Conservation (phyloP, 2,888 invertebrate species). For the Nematopogon swammerdamellus region DNA sequence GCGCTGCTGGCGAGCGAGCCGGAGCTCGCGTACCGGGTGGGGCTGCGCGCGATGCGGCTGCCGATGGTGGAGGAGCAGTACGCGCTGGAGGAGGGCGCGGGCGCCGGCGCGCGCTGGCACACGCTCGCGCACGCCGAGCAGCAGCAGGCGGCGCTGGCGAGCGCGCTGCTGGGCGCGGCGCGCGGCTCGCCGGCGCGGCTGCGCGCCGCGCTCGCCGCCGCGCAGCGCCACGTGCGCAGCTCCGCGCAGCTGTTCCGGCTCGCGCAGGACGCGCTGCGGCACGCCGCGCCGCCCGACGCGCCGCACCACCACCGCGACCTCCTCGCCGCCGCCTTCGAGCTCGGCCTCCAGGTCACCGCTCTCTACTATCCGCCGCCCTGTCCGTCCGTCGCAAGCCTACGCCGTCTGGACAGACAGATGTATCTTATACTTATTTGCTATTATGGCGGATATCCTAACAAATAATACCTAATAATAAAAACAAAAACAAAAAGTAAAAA, state of each 20-base stretch:
- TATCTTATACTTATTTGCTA: conserved; percentile 3
- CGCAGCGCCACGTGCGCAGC: conserved; percentile 78
- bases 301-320: conserved; percentile 74
- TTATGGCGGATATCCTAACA: too few species aligned
- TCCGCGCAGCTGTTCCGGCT: conserved; percentile 81
- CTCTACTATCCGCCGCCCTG: conserved; percentile 14
- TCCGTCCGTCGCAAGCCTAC: too few species aligned
- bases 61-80: conserved; percentile 67
- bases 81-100: conserved; percentile 31
- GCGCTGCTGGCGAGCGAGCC: conserved; percentile 71
- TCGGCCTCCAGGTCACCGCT: conserved; percentile 64
- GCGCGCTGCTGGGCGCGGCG: conserved; percentile 70
- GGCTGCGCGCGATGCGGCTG: conserved; percentile 71
- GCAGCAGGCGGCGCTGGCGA: conserved; percentile 75
- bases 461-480: not conserved
- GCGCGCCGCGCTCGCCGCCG: conserved; percentile 72
- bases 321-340: conserved; percentile 76
- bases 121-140: conserved; percentile 77
- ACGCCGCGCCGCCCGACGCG: conserved; percentile 73
- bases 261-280: conserved; percentile 81
- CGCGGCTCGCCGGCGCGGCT: conserved; percentile 61
- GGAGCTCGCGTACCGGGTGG: conserved; percentile 77
- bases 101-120: conserved; percentile 71
- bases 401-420: not conserved
- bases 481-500: too few species aligned